A percentile compares a stretch with the other conserved stretches of the same genome.
phyloP scores from a whole-genome alignment of 1,140 invertebrate genomes.

The Solen grandis region DNA sequence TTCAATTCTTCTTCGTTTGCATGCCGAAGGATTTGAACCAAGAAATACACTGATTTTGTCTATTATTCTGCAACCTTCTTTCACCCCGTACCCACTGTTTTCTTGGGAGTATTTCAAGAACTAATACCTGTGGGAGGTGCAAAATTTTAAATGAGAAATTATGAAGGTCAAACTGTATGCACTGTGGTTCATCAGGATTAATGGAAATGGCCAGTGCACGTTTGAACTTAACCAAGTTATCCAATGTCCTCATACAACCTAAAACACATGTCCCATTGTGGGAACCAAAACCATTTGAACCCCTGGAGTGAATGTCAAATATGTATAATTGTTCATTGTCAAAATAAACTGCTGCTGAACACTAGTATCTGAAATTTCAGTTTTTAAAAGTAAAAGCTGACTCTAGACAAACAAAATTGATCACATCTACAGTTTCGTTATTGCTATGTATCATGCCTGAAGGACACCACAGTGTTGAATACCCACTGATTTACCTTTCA shows the following conservation, averaged over 20 bases:
- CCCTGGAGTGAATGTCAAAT: slow-evolving; percentile 8
- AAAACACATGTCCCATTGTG: background rate
- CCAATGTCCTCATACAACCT: too few relatives aligned
- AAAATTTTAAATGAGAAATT: background rate
- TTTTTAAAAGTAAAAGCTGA: too few relatives aligned
- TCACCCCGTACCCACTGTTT: too few relatives aligned
- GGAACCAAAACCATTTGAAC: background rate
- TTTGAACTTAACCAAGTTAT: too few relatives aligned
- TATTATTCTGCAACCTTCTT: background rate
- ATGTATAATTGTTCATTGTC: background rate
- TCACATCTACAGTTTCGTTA: too few relatives aligned
- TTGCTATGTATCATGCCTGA: background rate
- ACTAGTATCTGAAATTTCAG: background rate
- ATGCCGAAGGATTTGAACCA: background rate
- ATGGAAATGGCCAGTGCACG: too few relatives aligned
- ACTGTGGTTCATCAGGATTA: too few relatives aligned
- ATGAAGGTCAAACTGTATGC: too few relatives aligned
- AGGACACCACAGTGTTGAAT: too few relatives aligned
- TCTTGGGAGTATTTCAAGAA: background rate
- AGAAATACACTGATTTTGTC: background rate
- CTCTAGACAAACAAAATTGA: too few relatives aligned
- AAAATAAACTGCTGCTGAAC: background rate
- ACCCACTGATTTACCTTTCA: too few relatives aligned
- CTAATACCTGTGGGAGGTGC: background rate
- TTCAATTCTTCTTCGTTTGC: too few relatives aligned